These are phyloP conservation scores for Apantesis nais DNA, from an alignment of 2,888 invertebrate species.

Conservation along the genomic window DNA sequence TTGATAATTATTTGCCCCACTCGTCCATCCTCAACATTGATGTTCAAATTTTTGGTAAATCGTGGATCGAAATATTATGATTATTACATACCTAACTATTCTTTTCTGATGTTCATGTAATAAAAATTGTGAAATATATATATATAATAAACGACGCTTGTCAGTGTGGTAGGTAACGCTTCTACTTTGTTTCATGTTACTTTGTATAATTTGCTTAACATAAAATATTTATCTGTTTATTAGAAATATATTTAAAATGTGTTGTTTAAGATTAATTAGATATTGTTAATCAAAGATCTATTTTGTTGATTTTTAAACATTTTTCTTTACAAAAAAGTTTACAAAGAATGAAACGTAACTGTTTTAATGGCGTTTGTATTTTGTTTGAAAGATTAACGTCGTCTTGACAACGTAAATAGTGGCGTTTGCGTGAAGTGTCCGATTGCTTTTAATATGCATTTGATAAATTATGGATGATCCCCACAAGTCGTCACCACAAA, in stretches of 20 bases:
- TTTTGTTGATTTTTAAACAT: neutral
- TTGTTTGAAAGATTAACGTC: conserved; percentile 76
- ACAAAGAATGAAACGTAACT: conserved; percentile 47
- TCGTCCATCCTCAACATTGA: too few relatives aligned
- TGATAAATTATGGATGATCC: conserved; percentile 81
- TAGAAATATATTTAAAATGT: neutral
- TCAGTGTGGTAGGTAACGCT: too few relatives aligned
- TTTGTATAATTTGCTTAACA: too few relatives aligned
- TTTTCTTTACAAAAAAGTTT: neutral
- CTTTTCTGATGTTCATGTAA: too few relatives aligned
- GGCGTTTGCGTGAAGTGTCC: conserved; percentile 65
- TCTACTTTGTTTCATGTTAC: too few relatives aligned
- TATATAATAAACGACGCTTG: too few relatives aligned
- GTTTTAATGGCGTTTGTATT: conserved; percentile 67
- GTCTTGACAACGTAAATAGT: conserved; percentile 80
- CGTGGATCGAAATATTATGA: too few relatives aligned
- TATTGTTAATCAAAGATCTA: neutral
- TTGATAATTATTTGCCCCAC: too few relatives aligned
- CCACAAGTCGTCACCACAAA: conserved; percentile 61
- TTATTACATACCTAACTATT: too few relatives aligned
- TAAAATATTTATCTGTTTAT: neutral
- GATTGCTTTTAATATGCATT: conserved; percentile 77
- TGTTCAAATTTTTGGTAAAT: too few relatives aligned
- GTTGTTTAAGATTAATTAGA: too few relatives aligned
- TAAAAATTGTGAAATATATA: too few relatives aligned